phyloP scores from a whole-genome alignment of 2,888 invertebrate species.

The Galeruca laticollis region DNA sequence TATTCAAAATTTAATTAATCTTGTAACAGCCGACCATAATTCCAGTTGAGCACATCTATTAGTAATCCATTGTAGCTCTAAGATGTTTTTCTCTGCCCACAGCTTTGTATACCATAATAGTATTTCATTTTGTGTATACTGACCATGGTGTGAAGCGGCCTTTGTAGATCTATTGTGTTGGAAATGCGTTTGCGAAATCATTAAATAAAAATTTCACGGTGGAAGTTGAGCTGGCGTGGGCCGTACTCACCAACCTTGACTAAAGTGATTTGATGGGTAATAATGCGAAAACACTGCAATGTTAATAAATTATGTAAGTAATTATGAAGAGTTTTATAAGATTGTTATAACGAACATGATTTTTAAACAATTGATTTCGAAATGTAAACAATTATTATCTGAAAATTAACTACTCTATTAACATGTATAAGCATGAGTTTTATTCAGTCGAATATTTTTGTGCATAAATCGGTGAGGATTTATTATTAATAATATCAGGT shows the following conservation, averaged over 20 bases:
- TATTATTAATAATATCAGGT: too few relatives aligned
- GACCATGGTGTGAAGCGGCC: constrained; percentile 38
- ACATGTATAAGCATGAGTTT: neutral
- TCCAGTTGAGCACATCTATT: constrained; percentile 44
- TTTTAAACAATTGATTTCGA: neutral
- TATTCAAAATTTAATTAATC: constrained; percentile 41
- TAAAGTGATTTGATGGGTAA: constrained; percentile 36
- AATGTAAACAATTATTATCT: neutral
- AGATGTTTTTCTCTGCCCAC: constrained; percentile 41
- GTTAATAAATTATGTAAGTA: neutral
- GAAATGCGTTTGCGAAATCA: constrained; percentile 48
- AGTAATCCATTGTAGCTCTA: constrained; percentile 44
- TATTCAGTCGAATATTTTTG: too few relatives aligned
- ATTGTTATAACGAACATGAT: too few relatives aligned
- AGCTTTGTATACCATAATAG: constrained; percentile 46
- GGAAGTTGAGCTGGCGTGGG: constrained; percentile 42
- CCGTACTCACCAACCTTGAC: constrained; percentile 42
- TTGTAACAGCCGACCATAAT: constrained; percentile 34
- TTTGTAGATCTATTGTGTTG: constrained; percentile 43
- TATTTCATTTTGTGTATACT: constrained; percentile 45
- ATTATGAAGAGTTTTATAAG: neutral
- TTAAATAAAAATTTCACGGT: constrained; percentile 51
- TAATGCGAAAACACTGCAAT: constrained; percentile 23
- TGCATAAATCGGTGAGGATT: too few relatives aligned
- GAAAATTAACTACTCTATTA: neutral